Conservation (phyloP, 2,797 vertebrate species). For the Halcyon leucocephala region DNA sequence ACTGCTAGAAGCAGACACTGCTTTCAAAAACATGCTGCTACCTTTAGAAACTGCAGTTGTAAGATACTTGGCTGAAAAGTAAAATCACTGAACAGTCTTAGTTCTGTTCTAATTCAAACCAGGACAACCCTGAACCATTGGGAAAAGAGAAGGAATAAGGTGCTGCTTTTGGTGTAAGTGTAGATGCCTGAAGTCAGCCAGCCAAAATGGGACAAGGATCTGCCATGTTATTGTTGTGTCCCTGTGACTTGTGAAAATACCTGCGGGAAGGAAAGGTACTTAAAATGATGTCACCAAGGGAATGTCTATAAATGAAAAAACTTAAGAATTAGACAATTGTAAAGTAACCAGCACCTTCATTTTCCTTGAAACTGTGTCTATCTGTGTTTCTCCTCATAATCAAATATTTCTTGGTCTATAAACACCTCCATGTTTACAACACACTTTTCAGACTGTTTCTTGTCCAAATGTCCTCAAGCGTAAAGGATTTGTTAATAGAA, state of each 20-base stretch:
- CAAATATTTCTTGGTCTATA: slow-evolving; percentile 45
- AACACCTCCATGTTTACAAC: slow-evolving; percentile 13
- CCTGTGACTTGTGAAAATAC: neutral
- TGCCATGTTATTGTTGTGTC: neutral
- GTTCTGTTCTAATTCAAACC: no score
- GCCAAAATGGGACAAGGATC: neutral
- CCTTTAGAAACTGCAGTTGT: no score
- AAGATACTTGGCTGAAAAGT: no score
- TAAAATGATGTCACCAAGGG: neutral
- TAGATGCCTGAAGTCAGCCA: neutral
- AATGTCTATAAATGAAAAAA: neutral
- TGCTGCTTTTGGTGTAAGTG: neutral
- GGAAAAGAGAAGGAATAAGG: neutral
- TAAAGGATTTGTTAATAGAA: slow-evolving; percentile 53
- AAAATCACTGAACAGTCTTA: no score
- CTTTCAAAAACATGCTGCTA: no score
- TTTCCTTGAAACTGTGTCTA: neutral
- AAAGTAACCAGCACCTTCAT: neutral
- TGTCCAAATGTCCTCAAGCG: slow-evolving; percentile 27
- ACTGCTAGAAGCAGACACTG: no score
- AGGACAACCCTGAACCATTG: neutral
- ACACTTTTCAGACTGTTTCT: neutral
- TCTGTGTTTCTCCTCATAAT: neutral
- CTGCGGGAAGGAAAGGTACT: neutral
- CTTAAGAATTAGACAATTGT: neutral